phyloP scores from a whole-genome alignment of 2,888 invertebrate genomes.

The Brachyopa scutellaris region DNA sequence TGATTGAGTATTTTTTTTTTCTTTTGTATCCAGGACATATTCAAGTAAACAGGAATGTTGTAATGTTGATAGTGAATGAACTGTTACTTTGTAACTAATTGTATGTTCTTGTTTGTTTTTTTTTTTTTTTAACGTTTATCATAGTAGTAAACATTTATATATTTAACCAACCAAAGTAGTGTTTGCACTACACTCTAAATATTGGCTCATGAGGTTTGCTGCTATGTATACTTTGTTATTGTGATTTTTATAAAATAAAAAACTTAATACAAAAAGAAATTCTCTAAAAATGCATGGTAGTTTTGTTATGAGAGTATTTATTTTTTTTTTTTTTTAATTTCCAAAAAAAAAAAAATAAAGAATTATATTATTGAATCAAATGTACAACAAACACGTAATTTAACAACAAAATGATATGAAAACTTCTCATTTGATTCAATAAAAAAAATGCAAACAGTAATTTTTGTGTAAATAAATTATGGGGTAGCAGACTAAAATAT shows the following conservation, averaged over 20 bases:
- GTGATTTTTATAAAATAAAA: slow-evolving; percentile 40
- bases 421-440: slow-evolving; percentile 66
- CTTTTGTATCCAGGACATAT: slow-evolving; percentile 47
- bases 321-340: slow-evolving; percentile 17
- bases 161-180: slow-evolving; percentile 48
- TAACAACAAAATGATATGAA: slow-evolving; percentile 10
- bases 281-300: slow-evolving; percentile 67
- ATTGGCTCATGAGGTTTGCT: slow-evolving; percentile 66
- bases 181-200: slow-evolving; percentile 58
- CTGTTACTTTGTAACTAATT: slow-evolving; percentile 36
- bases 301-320: slow-evolving; percentile 57
- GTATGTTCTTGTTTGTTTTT: slow-evolving; percentile 57
- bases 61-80: slow-evolving; percentile 69
- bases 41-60: slow-evolving; percentile 64
- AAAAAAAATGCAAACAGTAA: slow-evolving; percentile 45
- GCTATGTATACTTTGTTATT: slow-evolving; percentile 57
- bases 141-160: slow-evolving; percentile 53
- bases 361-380: slow-evolving; percentile 65
- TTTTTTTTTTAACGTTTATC: slow-evolving; percentile 13
- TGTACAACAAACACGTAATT: slow-evolving; percentile 30
- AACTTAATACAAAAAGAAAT: slow-evolving; percentile 9
- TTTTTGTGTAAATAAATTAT: slow-evolving; percentile 75
- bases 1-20: slow-evolving; percentile 38
- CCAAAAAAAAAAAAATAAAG: slow-evolving; percentile 24
- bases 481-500: slow-evolving; percentile 82